Evolutionary conservation across 1,140 invertebrate genomes (phyloP).

Genomic region (Uloborus diversus): DNA sequence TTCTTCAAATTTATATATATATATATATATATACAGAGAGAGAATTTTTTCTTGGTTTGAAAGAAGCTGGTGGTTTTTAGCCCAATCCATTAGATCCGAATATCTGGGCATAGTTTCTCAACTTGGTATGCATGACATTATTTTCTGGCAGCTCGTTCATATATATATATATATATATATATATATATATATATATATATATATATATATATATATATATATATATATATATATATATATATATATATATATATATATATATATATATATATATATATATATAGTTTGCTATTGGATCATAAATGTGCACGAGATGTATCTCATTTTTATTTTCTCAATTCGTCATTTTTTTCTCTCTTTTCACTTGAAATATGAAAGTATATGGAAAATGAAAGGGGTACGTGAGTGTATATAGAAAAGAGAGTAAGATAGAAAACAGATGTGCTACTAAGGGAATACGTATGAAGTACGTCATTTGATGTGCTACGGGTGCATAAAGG

Average conservation of each 20-base stretch:
- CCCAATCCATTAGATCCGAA: slow-evolving; percentile 43
- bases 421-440: not conserved
- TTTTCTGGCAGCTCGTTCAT: not conserved
- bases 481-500: not conserved
- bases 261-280: too few species aligned
- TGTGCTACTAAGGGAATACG: not conserved
- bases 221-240: too few species aligned
- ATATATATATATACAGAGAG: slow-evolving; percentile 1
- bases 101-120: not conserved
- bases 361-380: not conserved
- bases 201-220: too few species aligned
- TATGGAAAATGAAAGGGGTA: not conserved
- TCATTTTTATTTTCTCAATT: slow-evolving; percentile 6
- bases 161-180: too few species aligned
- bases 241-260: too few species aligned
- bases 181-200: too few species aligned
- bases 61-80: not conserved
- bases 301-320: slow-evolving; percentile 48
- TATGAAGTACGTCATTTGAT: not conserved
- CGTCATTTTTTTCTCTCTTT: slow-evolving; percentile 20
- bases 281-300: slow-evolving; percentile 17
- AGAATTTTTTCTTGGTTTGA: not conserved
- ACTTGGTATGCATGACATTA: slow-evolving; percentile 42
- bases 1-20: not conserved
- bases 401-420: not conserved